Evolutionary conservation across 2,113 vertebrate genomes (phyloP).

Genomic region (Nothoprocta perdicaria): DNA sequence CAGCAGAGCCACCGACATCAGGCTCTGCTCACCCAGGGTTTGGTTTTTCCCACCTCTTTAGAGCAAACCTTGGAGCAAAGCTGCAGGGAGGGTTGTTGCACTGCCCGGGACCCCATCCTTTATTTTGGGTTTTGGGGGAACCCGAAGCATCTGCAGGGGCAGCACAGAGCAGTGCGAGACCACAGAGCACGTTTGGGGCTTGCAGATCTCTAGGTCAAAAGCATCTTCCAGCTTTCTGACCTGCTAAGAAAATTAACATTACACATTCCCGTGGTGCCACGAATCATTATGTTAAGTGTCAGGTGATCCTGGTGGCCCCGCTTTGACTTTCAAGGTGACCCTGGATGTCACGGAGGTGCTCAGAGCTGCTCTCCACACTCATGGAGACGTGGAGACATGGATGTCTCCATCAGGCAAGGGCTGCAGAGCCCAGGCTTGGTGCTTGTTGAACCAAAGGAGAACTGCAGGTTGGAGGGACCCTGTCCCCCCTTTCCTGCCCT

Average conservation of each 20-base stretch:
- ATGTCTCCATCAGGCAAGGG: fast-evolving
- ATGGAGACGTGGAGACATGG: too few species aligned
- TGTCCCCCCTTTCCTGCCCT: not conserved
- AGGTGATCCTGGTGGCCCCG: fast-evolving
- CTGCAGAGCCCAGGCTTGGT: not conserved
- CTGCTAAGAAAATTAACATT: not conserved
- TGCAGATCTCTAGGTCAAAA: not conserved
- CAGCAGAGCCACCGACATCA: not conserved
- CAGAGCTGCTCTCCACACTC: fast-evolving
- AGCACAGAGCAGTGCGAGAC: not conserved
- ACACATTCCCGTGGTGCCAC: not conserved
- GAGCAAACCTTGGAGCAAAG: not conserved
- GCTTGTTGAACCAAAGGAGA: not conserved
- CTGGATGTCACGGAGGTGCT: not conserved
- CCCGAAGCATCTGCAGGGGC: not conserved
- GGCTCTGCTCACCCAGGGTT: fast-evolving
- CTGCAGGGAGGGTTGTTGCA: not conserved
- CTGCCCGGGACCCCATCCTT: not conserved
- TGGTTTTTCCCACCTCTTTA: fast-evolving
- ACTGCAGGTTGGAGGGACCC: not conserved
- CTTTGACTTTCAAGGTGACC: fast-evolving
- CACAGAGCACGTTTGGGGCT: not conserved
- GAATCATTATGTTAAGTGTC: not conserved
- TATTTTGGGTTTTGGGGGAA: not conserved
- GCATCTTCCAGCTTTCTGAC: not conserved